A percentile compares a stretch with the other conserved stretches of the same genome.
Conservation (phyloP, 30 jellyfish, hydroid and myxozoan species). For the Mastigias papua region DNA sequence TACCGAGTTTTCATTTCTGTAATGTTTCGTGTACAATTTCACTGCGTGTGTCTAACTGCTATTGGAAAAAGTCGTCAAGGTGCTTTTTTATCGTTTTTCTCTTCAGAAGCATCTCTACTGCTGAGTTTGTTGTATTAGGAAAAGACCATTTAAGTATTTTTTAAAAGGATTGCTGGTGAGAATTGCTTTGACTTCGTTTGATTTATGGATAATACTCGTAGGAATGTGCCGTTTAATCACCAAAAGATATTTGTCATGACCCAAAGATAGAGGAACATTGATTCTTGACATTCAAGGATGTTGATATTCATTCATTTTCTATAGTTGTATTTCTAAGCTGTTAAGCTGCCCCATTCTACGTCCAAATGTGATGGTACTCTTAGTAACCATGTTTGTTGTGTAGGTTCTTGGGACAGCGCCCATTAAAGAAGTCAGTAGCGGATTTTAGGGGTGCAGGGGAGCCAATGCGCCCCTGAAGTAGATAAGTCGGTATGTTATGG, state of each 20-base stretch:
- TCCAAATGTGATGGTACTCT: too few species aligned
- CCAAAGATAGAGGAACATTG: too few species aligned
- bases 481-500: too few species aligned
- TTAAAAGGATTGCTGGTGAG: background rate
- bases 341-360: too few species aligned
- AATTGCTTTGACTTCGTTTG: background rate
- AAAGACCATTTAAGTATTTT: conserved; percentile 1
- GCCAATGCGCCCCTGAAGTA: too few species aligned
- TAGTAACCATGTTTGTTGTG: too few species aligned
- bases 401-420: too few species aligned
- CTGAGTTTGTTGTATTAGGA: background rate
- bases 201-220: background rate
- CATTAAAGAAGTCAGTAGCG: too few species aligned
- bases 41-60: background rate
- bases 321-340: too few species aligned
- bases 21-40: background rate
- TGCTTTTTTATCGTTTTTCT: background rate
- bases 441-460: too few species aligned
- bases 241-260: background rate
- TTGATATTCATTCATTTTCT: too few species aligned
- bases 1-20: background rate
- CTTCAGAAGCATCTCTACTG: background rate
- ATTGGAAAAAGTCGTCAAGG: background rate
- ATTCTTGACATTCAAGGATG: too few species aligned
- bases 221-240: background rate